Conservation (phyloP, 2,113 vertebrate genomes). For the Pycnonotus jocosus region DNA sequence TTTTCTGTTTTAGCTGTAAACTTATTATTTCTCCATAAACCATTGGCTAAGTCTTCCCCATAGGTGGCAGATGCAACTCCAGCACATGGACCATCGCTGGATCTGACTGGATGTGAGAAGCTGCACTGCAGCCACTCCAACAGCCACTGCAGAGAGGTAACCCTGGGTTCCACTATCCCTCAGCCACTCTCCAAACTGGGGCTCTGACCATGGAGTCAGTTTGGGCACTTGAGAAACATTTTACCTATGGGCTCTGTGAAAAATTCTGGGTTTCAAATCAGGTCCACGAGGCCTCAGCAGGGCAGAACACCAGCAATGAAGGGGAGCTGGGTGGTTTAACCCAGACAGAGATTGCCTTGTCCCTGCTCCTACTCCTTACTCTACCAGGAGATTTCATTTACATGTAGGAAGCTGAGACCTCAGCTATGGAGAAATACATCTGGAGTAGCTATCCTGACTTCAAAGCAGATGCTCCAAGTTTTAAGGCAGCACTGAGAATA, state of each 20-base stretch:
- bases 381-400: background rate
- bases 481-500: background rate
- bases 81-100: background rate
- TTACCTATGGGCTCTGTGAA: background rate
- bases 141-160: background rate
- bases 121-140: background rate
- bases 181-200: background rate
- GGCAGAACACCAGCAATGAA: background rate
- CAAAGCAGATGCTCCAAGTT: background rate
- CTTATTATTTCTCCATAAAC: background rate
- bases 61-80: background rate
- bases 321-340: background rate
- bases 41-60: background rate
- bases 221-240: background rate
- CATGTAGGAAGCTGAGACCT: background rate
- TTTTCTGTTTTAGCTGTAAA: background rate
- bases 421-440: background rate
- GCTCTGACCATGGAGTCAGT: background rate
- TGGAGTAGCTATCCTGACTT: background rate
- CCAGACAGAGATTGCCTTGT: accelerated
- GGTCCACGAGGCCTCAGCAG: accelerated
- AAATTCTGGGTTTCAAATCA: background rate
- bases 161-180: background rate
- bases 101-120: background rate
- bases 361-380: background rate